A percentile compares a stretch with the other conserved stretches of the same genome.
Evolutionary conservation across 2,113 vertebrate species (phyloP).

Genomic region (Columba janthina): DNA sequence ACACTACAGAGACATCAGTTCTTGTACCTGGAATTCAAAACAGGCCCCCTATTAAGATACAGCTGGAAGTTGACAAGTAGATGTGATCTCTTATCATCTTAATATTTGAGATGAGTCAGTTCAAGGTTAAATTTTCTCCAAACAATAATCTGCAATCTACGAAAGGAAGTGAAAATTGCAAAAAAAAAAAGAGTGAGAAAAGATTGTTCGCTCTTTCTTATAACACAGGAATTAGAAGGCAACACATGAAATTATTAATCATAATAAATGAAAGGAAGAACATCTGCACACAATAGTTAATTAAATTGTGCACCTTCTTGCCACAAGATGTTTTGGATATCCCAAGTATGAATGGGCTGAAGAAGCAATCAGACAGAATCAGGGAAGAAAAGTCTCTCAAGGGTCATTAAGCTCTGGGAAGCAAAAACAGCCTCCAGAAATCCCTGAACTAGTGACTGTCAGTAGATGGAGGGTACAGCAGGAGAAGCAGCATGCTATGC

Average conservation of each 20-base stretch:
- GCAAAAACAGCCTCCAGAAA: not conserved
- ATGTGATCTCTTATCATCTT: not conserved
- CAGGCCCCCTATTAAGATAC: not conserved
- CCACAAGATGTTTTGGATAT: not conserved
- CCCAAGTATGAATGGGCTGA: not conserved
- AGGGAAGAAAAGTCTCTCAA: not conserved
- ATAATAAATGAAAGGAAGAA: not conserved
- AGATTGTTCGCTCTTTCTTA: not conserved
- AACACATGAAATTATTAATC: not conserved
- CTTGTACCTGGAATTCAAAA: conserved; percentile 1
- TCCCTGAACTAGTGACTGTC: not conserved
- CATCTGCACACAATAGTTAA: not conserved
- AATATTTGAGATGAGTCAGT: not conserved
- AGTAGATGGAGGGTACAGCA: not conserved
- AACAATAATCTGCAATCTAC: not conserved
- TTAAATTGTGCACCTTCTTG: not conserved
- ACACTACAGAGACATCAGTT: not conserved
- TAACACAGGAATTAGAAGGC: not conserved
- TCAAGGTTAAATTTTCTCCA: not conserved
- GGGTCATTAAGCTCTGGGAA: not conserved
- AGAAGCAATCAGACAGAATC: not conserved
- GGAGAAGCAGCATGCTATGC: not conserved
- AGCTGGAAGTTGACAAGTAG: not conserved
- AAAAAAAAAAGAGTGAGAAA: not conserved
- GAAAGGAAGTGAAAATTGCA: not conserved